A percentile compares a stretch with the other conserved stretches of the same genome.
Evolutionary conservation across 2,888 invertebrate species (phyloP).

Genomic region (Parapristionchus giblindavisi): DNA sequence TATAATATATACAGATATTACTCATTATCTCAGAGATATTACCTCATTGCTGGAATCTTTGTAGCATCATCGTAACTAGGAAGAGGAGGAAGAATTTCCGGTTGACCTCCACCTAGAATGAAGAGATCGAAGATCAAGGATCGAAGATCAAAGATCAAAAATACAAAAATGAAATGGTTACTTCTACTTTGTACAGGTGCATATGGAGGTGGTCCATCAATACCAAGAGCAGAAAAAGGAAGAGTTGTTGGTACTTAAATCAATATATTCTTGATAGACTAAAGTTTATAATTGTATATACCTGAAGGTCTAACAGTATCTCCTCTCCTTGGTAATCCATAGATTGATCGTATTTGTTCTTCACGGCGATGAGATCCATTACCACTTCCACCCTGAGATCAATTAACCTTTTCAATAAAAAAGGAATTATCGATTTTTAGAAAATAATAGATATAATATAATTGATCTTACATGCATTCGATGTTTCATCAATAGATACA

Average conservation of each 20-base stretch:
- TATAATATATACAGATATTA: too few species aligned
- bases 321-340: conserved; percentile 33
- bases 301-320: conserved; percentile 18
- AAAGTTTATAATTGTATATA: not conserved
- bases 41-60: conserved; percentile 61
- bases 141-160: too few species aligned
- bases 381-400: conserved; percentile 11
- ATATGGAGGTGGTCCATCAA: conserved; percentile 66
- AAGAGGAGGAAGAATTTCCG: conserved; percentile 61
- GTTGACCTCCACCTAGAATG: not conserved
- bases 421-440: not conserved
- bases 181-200: conserved; percentile 35
- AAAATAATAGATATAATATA: not conserved
- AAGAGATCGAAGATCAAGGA: too few species aligned
- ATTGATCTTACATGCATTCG: conserved; percentile 62
- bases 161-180: not conserved
- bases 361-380: too few species aligned
- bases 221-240: conserved; percentile 55
- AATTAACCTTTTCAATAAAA: not conserved
- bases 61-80: conserved; percentile 69
- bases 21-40: not conserved
- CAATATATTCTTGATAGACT: not conserved
- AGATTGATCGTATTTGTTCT: conserved; percentile 50
- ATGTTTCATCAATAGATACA: conserved; percentile 69
- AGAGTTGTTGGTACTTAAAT: conserved; percentile 40